Conservation (phyloP, 2,797 vertebrate genomes). For the Typhlichthys subterraneus region DNA sequence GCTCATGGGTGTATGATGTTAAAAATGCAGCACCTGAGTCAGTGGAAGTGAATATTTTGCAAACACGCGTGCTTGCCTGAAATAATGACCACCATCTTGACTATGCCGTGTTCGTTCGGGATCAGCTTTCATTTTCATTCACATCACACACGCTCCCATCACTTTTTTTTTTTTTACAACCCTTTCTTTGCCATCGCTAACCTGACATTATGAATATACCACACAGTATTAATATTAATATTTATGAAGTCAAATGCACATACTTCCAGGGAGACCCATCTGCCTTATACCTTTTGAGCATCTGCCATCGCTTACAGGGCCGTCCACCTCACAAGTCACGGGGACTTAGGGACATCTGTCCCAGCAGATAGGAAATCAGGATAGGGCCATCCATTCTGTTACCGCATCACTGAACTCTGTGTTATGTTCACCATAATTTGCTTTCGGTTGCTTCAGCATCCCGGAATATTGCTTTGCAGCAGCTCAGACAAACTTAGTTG, state of each 20-base stretch:
- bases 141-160: background rate
- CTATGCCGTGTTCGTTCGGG: background rate
- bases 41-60: background rate
- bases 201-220: conserved; percentile 16
- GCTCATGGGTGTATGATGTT: background rate
- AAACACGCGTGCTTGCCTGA: background rate
- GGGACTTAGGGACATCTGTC: conserved; percentile 82
- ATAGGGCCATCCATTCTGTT: conserved; percentile 74
- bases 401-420: conserved; percentile 74
- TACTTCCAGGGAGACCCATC: conserved; percentile 74
- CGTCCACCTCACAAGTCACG: conserved; percentile 76
- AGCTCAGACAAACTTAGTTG: conserved; percentile 72
- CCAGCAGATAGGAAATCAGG: conserved; percentile 79
- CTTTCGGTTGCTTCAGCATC: conserved; percentile 75
- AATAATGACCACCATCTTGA: background rate
- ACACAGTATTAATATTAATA: conserved; percentile 70
- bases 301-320: conserved; percentile 82
- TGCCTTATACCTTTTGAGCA: conserved; percentile 81
- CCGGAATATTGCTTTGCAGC: conserved; percentile 78
- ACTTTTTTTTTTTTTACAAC: background rate
- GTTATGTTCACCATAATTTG: conserved; percentile 78
- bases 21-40: background rate
- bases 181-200: conserved; percentile 21
- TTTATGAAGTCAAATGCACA: conserved; percentile 60
- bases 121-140: background rate